These are phyloP conservation scores for Spatulosminthurus flaviceps DNA, from an alignment of 2,888 invertebrate genomes.

Conservation along the genomic window DNA sequence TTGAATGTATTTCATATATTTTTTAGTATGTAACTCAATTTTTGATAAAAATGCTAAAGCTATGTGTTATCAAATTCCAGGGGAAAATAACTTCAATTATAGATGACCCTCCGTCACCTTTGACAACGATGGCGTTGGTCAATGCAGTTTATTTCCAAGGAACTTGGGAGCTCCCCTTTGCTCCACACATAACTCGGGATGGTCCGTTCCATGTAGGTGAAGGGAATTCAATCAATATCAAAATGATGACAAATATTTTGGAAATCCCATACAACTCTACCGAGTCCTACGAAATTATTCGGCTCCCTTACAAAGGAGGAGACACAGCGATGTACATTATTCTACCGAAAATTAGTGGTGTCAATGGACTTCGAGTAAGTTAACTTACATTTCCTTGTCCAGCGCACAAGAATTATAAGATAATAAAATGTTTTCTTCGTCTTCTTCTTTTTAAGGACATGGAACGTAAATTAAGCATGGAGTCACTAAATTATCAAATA, in stretches of 20 bases:
- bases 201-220: constrained; percentile 68
- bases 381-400: too few species aligned
- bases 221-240: constrained; percentile 67
- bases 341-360: constrained; percentile 71
- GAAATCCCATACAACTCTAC: constrained; percentile 72
- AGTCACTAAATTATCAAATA: constrained; percentile 19
- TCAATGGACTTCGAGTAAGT: constrained; percentile 63
- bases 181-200: constrained; percentile 70
- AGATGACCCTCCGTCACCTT: constrained; percentile 68
- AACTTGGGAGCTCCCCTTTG: constrained; percentile 76
- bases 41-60: too few species aligned
- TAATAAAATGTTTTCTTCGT: too few species aligned
- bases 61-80: constrained; percentile 57
- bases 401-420: too few species aligned
- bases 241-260: constrained; percentile 76
- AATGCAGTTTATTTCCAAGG: constrained; percentile 79
- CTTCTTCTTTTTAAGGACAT: constrained; percentile 65
- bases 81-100: constrained; percentile 74
- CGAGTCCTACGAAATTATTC: constrained; percentile 72
- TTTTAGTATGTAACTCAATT: background rate
- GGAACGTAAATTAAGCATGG: constrained; percentile 68
- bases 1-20: background rate
- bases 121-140: constrained; percentile 73
- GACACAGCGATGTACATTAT: constrained; percentile 73
- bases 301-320: constrained; percentile 77